These are phyloP conservation scores for Neomorphus geoffroyi DNA, from an alignment of 2,797 vertebrate species.

Conservation along the genomic window DNA sequence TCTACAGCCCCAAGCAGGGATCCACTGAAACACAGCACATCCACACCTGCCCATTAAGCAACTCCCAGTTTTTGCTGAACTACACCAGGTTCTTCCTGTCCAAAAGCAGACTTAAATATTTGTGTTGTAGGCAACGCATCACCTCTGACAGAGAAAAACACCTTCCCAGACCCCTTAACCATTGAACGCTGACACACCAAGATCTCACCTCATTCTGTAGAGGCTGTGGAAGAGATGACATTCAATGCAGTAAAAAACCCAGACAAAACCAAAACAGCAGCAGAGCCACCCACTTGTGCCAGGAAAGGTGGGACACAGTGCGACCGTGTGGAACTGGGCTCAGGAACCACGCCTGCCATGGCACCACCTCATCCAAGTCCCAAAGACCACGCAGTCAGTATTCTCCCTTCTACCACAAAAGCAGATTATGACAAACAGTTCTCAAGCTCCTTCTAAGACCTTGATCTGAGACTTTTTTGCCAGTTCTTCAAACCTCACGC, in stretches of 20 bases:
- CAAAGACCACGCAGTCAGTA: not conserved
- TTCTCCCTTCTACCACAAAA: not conserved
- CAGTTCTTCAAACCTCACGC: not conserved
- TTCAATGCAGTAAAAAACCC: not conserved
- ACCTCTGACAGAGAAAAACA: not conserved
- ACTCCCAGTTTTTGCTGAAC: not conserved
- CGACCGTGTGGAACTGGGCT: rapidly evolving
- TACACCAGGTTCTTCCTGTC: not conserved
- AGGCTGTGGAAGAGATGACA: not conserved
- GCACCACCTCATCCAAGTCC: not conserved
- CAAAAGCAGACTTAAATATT: not conserved
- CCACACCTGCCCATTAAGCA: not conserved
- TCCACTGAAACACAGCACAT: not conserved
- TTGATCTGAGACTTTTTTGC: not conserved
- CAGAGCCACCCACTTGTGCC: rapidly evolving
- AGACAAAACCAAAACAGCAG: not conserved
- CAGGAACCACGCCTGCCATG: rapidly evolving
- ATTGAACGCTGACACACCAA: not conserved
- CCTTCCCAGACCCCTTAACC: not conserved
- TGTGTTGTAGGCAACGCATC: not conserved
- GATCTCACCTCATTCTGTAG: not conserved
- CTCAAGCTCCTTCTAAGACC: not conserved
- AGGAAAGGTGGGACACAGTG: not conserved
- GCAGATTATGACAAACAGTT: not conserved
- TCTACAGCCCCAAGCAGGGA: not conserved